Evolutionary conservation across 2,888 invertebrate species (phyloP).

Genomic region (Tinea pellionella): DNA sequence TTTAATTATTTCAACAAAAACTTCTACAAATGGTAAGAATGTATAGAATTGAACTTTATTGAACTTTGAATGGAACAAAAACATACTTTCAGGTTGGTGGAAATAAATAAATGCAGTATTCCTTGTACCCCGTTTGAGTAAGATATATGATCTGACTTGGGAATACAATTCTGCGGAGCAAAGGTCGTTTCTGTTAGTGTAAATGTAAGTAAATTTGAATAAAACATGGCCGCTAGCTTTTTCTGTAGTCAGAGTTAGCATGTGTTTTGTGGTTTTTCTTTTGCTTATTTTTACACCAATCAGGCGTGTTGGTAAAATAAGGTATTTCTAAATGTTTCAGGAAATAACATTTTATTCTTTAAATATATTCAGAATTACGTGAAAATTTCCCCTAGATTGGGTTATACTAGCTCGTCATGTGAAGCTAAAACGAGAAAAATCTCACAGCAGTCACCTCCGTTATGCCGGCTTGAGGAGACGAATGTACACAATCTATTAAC

Average conservation of each 20-base stretch:
- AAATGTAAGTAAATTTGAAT: constrained; percentile 71
- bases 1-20: too few species aligned
- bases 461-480: too few species aligned
- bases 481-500: too few species aligned
- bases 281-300: neutral
- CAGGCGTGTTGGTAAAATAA: neutral
- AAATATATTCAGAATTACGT: too few species aligned
- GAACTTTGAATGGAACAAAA: neutral
- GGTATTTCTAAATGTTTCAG: too few species aligned
- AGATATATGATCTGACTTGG: constrained; percentile 64
- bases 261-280: constrained; percentile 3
- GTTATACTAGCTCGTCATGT: too few species aligned
- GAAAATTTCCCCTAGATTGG: too few species aligned
- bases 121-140: constrained; percentile 43
- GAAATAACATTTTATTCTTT: too few species aligned
- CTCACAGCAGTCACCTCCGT: too few species aligned
- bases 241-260: constrained; percentile 10
- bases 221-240: constrained; percentile 47
- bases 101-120: constrained; percentile 51
- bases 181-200: constrained; percentile 66
- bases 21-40: too few species aligned
- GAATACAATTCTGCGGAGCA: constrained; percentile 61
- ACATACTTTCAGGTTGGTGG: constrained; percentile 15
- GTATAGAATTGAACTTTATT: neutral
- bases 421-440: too few species aligned